Percentiles rank a stretch among this genome's conserved stretches.
Conservation (phyloP, 2,797 vertebrate species). For the Danio choprae region DNA sequence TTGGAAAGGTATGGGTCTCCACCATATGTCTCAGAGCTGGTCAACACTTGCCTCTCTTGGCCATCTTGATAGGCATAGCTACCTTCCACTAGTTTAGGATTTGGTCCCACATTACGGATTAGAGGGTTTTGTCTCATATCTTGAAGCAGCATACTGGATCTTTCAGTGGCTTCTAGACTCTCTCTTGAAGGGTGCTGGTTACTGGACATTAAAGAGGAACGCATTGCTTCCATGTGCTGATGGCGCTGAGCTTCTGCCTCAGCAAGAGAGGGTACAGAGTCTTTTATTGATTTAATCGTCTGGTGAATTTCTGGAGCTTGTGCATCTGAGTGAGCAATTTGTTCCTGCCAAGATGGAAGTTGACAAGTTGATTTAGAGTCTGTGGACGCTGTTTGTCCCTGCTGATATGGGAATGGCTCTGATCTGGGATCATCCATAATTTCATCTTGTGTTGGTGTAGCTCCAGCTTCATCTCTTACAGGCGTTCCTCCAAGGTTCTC, state of each 20-base stretch:
- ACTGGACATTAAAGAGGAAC: slow-evolving; percentile 12
- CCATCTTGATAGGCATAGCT: slow-evolving; percentile 72
- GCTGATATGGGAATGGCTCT: slow-evolving; percentile 65
- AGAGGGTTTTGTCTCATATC: slow-evolving; percentile 50
- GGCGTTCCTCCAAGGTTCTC: slow-evolving; percentile 92
- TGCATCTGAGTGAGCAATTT: slow-evolving; percentile 32
- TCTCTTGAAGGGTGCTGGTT: slow-evolving; percentile 57
- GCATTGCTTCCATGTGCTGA: slow-evolving; percentile 33
- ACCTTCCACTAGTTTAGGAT: slow-evolving; percentile 62
- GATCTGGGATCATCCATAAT: slow-evolving; percentile 88
- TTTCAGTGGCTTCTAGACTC: slow-evolving; percentile 74
- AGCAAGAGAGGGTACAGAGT: slow-evolving; percentile 8
- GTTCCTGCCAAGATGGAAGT: slow-evolving; percentile 44
- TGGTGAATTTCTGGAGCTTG: slow-evolving; percentile 30
- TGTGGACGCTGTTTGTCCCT: slow-evolving; percentile 8
- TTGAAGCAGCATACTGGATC: slow-evolving; percentile 79
- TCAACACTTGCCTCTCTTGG: slow-evolving; percentile 16
- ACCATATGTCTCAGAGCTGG: slow-evolving; percentile 54
- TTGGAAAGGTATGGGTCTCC: slow-evolving; percentile 39
- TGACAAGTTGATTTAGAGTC: slow-evolving; percentile 2
- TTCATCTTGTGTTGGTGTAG: slow-evolving; percentile 97
- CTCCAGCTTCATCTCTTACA: slow-evolving; percentile 91
- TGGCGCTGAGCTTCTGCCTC: slow-evolving; percentile 17
- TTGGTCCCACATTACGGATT: slow-evolving; percentile 48
- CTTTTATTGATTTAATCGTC: slow-evolving; percentile 29